Base-by-base conservation (phyloP, 2,888 invertebrate species). In the Drosophila mercatorum region DNA sequence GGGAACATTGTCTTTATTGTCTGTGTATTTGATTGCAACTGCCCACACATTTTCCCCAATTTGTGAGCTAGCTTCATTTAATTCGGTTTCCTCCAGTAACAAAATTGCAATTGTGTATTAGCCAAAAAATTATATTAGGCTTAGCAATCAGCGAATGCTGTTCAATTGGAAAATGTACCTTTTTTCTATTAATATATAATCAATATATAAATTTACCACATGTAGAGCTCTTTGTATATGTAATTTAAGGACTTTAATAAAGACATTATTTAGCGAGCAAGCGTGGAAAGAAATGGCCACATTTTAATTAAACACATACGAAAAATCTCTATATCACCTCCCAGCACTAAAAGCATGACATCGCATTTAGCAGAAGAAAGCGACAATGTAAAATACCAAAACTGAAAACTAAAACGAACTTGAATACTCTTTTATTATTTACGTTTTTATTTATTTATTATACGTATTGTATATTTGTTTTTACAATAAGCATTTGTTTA, bases 271-370 rank as follows among this genome's bases (percentile, higher is more conserved):
- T 6, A 26, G 3, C 5, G 11, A 10, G n/a, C 10, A n/a, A n/a
- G 5, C 34, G 3, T 28, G 28, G 0, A 61, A 12, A 34, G 17
- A 69, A 61, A 38, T 38, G 46, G 26, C 43, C 57, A 55, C 31
- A 65, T 79, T 82, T 85, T 70, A 83, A 85, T 83, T 85, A 86
- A 80, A 65, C 52, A 57, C 49, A 66, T 52, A 55, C 67, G 56
- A 70, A 65, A 52, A 62, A 57, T 68, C 64, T 44, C 40, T 66
- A 85, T 79, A 83, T 88, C 74, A 85, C 63, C 73, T 44, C 40
- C 34, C 49, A 61, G 43, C 46, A 56, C 55, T 53, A 41, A 41
- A 52, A 58, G 52, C 61, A 79, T 80, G 83, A 88, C 83, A 83
- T 88, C 83, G 85, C 76, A 80, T 82, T 72, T 31, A 67, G 62